These are phyloP conservation scores for Dendronephthya gigantea DNA, from an alignment of 64 coral and sea anemone species.

Conservation along the genomic window DNA sequence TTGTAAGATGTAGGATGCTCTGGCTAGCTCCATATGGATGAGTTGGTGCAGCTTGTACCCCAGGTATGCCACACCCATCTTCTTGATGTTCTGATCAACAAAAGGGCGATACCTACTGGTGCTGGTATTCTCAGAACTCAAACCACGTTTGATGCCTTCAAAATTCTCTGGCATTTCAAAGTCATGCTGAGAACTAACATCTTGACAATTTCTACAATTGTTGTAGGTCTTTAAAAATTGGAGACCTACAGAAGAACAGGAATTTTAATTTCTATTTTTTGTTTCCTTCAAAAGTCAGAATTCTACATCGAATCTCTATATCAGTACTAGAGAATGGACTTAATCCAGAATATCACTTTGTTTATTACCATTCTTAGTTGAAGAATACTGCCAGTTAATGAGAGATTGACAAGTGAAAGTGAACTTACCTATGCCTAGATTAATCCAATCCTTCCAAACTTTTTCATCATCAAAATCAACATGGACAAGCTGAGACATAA, in stretches of 20 bases:
- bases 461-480: not conserved
- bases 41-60: slow-evolving; percentile 63
- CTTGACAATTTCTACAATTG: not conserved
- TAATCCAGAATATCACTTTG: no score
- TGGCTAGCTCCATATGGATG: not conserved
- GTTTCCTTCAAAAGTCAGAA: no score
- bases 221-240: not conserved
- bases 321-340: no score
- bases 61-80: slow-evolving; percentile 74
- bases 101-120: slow-evolving; percentile 72
- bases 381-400: not conserved
- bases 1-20: not conserved
- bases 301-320: no score
- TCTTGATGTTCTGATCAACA: slow-evolving; percentile 90
- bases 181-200: not conserved
- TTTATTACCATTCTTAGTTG: no score
- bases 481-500: slow-evolving; percentile 57
- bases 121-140: not conserved
- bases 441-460: slow-evolving; percentile 41
- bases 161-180: not conserved
- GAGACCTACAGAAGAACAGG: not conserved
- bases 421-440: slow-evolving; percentile 29
- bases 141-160: not conserved
- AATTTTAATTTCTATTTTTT: not conserved
- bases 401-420: not conserved